Base-by-base conservation (phyloP, 2,888 invertebrate genomes). In the Apodemia duryi region DNA sequence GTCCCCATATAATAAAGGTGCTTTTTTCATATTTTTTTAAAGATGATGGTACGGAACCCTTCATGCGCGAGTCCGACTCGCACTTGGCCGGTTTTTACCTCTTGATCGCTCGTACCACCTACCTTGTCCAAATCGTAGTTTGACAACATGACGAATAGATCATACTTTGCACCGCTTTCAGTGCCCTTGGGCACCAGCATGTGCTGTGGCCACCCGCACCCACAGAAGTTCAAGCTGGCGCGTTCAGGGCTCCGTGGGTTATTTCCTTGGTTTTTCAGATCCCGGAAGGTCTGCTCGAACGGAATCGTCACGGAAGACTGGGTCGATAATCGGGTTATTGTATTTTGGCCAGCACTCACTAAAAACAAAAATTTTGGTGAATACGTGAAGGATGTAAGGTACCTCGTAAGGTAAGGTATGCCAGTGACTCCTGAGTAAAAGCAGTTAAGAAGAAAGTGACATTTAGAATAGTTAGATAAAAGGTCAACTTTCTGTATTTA, bases 181-280 rank as follows among this genome's bases (percentile, higher is more conserved):
- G 85, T 86, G 0, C 93, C 93, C 67, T 87, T 88, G 0, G 93
- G 93, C 29, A 93, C 82, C 38, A 93, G 84, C 86, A 93, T 89
- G 77, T 93, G 93, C 66, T 93, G 92, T 0, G 93, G 93, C 93
- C 93, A 93, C 51, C 93, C 93, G 73, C 94, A 94, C 60, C 94
- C 94, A 82, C 94, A 94, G 86, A 83, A 93, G 82, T 93, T 93
- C 80, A 92, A 91, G 32, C 82, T 70, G 6, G 86, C 82, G 5
- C 83, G 77, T 57, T 70, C 68, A 1, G 66, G 49, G 13, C 72
- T 71, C 2, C 74, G 73, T 28, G 84, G 74, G n/a, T n/a, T n/a
- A 75, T 82, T 69, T 66, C 76, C 77, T 70, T 84, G 84, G 1
- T 62, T 63, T 1, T 88, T 84, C 62, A 94, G 78, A 74, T 92